A percentile compares a stretch with the other conserved stretches of the same genome.
Conservation (phyloP, 2,888 invertebrate species). For the Anticlea derivata region DNA sequence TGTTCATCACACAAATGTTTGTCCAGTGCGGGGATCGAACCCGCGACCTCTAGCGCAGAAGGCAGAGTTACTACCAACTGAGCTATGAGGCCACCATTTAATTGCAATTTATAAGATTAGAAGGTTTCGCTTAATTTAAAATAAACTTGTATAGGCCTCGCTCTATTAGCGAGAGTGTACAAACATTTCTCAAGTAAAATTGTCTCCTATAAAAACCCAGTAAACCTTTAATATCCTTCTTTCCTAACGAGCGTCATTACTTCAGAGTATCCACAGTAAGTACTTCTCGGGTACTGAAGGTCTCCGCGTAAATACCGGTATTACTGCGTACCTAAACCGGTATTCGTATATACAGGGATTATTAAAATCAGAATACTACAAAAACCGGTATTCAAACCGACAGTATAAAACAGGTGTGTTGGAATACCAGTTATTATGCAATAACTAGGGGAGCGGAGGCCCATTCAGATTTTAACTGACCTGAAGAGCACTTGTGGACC, state of each 20-base stretch:
- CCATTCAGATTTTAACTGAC: no score
- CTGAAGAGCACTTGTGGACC: no score
- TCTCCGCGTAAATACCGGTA: slow-evolving; percentile 1
- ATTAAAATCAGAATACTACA: no score
- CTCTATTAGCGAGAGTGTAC: background rate
- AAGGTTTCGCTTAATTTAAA: no score
- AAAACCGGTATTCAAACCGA: no score
- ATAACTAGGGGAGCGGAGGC: slow-evolving; percentile 2
- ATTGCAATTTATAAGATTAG: no score
- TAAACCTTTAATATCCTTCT: slow-evolving; percentile 12
- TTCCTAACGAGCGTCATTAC: slow-evolving; percentile 9
- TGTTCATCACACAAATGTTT: no score
- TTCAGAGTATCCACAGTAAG: slow-evolving; percentile 1
- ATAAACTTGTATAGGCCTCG: background rate
- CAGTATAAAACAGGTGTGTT: background rate
- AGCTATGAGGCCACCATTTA: no score
- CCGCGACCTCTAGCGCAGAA: no score
- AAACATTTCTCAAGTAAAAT: slow-evolving; percentile 7
- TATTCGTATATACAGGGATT: no score
- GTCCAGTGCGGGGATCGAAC: no score
- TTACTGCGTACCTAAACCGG: background rate
- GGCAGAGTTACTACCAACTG: no score
- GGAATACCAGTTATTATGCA: background rate
- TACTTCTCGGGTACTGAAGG: background rate
- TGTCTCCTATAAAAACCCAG: slow-evolving; percentile 12